phyloP scores from a whole-genome alignment of 2,797 vertebrate genomes.

The Eleutherodactylus coqui region DNA sequence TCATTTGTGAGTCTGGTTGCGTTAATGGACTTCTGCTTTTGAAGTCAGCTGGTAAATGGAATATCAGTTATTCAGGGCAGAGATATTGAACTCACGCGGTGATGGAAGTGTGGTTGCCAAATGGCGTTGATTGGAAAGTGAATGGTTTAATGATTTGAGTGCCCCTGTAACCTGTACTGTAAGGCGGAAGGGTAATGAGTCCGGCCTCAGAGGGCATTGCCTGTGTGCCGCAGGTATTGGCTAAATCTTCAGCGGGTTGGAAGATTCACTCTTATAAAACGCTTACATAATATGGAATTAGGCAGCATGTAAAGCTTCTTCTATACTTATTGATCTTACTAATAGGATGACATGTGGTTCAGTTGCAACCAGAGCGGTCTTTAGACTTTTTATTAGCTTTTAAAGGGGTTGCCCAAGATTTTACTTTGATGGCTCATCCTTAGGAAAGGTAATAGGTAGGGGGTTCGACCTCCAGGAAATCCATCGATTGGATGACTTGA shows the following conservation, averaged over 20 bases:
- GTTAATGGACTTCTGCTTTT: conserved; percentile 27
- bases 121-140: background rate
- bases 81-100: conserved; percentile 10
- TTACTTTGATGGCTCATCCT: too few species aligned
- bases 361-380: too few species aligned
- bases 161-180: background rate
- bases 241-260: background rate
- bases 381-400: too few species aligned
- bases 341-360: too few species aligned
- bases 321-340: too few species aligned
- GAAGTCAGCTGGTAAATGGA: conserved; percentile 23
- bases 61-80: conserved; percentile 33
- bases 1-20: background rate
- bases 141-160: conserved; percentile 11
- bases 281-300: background rate
- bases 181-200: background rate
- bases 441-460: too few species aligned
- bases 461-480: too few species aligned
- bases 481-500: too few species aligned
- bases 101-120: background rate
- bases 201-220: background rate
- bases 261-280: background rate
- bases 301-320: background rate
- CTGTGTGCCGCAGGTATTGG: background rate
- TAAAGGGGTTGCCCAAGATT: too few species aligned